Base-by-base conservation (phyloP, 1,140 invertebrate species). In the Lysiphlebus fabarum region DNA sequence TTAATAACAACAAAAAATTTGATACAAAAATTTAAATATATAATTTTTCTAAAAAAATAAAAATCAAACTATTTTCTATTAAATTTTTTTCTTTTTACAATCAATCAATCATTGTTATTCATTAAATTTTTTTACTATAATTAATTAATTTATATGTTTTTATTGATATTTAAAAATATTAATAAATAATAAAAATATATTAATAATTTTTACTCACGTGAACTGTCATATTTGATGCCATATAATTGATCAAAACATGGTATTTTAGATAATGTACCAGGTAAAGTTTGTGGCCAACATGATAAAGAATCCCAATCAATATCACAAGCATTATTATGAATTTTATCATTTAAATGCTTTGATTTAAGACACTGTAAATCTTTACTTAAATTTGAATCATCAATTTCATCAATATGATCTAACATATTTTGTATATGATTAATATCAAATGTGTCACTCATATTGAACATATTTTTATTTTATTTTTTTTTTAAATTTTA, bases 231-330 rank as follows among this genome's bases (percentile, higher is more conserved):
- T 44, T 81, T 80, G 7, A 92, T 84, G 41, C 87, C 87, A 62
- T 88, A 85, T 49, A 92, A 82, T 66, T 88, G 84, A 37, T 83
- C 81, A 61, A 91, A 88, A 67, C 90, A 93, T 7, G 85, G 83
- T 56, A 89, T 77, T 1, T 83, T 68, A 1, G 85, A 85, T 34
- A 82, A 65, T 2, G 80, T 81, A 14, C 85, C 84, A 44, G 84
- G 81, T 1, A 77, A 77, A 7, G 89, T 89, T 3, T 83, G 76
- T 4, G 87, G 88, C 90, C 90, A 93, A 71, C 90, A 92, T 2
- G 90, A 78, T 4, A 91, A 72, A 2, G 82, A 82, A 74, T 92
- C 90, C 75, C 84, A 90, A 43, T 82, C 83, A 4, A 79, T 75
- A 8, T 82, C 81, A 69, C 86, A 88, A 10, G 59, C 60, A 43